phyloP scores from a whole-genome alignment of 2,797 vertebrate genomes.

The Tamandua tetradactyla region DNA sequence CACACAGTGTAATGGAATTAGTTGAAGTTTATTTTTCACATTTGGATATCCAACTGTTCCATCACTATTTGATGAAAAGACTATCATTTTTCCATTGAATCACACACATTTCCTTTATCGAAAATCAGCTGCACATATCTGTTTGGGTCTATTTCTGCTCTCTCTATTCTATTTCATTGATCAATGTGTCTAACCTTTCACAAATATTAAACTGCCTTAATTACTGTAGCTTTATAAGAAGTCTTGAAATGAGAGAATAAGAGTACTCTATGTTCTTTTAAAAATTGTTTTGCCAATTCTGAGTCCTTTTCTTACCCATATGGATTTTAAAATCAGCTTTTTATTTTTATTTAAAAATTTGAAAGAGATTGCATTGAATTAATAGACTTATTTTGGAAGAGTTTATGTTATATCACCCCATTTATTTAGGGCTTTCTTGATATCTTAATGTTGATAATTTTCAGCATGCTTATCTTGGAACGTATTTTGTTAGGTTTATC shows the following conservation, averaged over 20 bases:
- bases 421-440: conserved; percentile 39
- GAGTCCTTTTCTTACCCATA: conserved; percentile 32
- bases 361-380: conserved; percentile 26
- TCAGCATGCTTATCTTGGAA: background rate
- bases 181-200: background rate
- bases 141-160: background rate
- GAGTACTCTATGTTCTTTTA: background rate
- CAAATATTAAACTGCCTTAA: conserved; percentile 12
- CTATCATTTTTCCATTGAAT: background rate
- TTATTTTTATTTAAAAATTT: conserved; percentile 44
- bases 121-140: background rate
- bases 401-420: background rate
- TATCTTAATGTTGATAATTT: conserved; percentile 39
- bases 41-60: background rate
- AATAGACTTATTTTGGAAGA: background rate
- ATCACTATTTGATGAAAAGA: conserved; percentile 39
- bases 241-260: background rate
- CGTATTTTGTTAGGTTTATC: background rate
- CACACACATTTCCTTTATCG: background rate
- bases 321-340: conserved; percentile 44
- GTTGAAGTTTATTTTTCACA: background rate
- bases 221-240: background rate
- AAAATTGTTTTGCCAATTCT: background rate
- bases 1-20: background rate
- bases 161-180: background rate